A percentile compares a stretch with the other conserved stretches of the same genome.
phyloP scores from a whole-genome alignment of 2,888 invertebrate genomes.

The Dasysyrphus tricinctus region DNA sequence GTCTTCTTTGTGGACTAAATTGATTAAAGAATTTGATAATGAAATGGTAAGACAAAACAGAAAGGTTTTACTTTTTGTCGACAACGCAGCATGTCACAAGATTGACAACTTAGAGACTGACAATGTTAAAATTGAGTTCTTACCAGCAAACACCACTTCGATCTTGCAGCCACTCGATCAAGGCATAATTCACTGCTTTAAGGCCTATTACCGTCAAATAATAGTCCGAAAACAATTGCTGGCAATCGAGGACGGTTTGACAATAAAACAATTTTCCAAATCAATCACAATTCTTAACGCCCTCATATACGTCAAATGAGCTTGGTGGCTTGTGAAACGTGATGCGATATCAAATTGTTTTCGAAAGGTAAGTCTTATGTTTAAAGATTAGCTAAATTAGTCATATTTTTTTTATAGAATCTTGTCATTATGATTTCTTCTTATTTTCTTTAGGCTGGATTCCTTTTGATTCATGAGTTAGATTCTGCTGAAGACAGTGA shows the following conservation, averaged over 20 bases:
- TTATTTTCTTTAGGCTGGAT: constrained; percentile 1
- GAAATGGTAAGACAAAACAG: background rate
- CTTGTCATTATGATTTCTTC: background rate
- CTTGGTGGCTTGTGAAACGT: constrained; percentile 30
- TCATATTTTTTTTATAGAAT: background rate
- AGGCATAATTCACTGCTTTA: too few species aligned
- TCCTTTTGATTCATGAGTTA: background rate
- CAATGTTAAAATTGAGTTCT: too few species aligned
- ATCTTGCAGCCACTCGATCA: too few species aligned
- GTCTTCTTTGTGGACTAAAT: too few species aligned
- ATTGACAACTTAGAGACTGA: too few species aligned
- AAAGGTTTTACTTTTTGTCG: background rate
- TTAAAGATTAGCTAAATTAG: too few species aligned
- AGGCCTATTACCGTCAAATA: too few species aligned
- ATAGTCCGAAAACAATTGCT: too few species aligned
- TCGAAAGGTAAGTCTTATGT: constrained; percentile 12
- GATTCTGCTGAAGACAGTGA: too few species aligned
- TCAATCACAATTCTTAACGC: constrained; percentile 15
- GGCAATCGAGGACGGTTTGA: too few species aligned
- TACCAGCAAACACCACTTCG: too few species aligned
- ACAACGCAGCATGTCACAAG: constrained; percentile 19
- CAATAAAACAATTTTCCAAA: too few species aligned
- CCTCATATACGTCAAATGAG: constrained; percentile 2
- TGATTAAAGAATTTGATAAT: constrained; percentile 13
- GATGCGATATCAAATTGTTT: constrained; percentile 15